Conservation (phyloP, 1,140 invertebrate genomes). For the Pomacea maculata region DNA sequence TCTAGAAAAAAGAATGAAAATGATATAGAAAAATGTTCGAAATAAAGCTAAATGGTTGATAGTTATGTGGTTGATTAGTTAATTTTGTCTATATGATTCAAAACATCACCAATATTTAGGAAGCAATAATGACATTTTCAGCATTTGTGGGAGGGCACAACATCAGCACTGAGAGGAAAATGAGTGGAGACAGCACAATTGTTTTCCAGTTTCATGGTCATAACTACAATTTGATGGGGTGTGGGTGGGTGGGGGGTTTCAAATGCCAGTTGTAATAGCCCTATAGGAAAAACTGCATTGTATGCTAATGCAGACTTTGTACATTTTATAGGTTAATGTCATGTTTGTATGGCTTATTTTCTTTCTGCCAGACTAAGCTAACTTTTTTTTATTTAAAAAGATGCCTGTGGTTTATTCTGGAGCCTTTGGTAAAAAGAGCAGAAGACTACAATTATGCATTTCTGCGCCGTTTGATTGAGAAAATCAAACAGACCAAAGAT, state of each 20-base stretch:
- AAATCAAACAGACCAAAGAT: constrained; percentile 84
- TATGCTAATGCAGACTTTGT: background rate
- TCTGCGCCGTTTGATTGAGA: constrained; percentile 90
- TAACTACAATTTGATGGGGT: no score
- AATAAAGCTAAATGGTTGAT: no score
- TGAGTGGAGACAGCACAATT: no score
- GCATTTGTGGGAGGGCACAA: no score
- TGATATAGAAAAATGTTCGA: no score
- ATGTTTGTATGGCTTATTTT: background rate
- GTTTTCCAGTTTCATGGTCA: no score
- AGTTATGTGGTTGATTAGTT: no score
- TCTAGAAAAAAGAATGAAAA: no score
- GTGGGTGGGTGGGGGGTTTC: background rate
- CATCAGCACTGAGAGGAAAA: no score
- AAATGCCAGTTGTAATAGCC: background rate
- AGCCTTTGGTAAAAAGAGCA: constrained; percentile 90
- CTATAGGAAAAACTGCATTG: background rate
- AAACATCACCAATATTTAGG: no score
- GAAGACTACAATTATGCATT: constrained; percentile 96
- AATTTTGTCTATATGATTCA: no score
- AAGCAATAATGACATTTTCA: no score
- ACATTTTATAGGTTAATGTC: background rate
- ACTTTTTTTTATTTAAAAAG: constrained; percentile 33
- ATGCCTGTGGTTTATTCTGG: constrained; percentile 92
- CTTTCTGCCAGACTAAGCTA: constrained; percentile 1